Conservation (phyloP, 2,113 vertebrate genomes). For the Gymnocephalus cernua region DNA sequence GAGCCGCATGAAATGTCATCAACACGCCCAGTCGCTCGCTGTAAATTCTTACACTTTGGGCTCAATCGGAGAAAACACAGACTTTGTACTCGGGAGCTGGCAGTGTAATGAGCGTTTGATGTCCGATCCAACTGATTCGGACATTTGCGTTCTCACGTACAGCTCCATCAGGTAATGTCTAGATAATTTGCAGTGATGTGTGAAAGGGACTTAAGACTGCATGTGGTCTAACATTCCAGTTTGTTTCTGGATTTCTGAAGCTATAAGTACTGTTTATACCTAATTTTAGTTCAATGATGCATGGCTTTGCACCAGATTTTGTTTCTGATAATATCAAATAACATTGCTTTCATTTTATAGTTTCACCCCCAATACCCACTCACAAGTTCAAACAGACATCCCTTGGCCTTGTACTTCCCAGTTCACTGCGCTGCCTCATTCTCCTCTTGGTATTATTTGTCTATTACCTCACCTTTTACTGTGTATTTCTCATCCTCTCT, state of each 20-base stretch:
- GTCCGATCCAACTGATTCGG: no score
- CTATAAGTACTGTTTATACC: background rate
- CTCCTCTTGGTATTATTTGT: conserved; percentile 14
- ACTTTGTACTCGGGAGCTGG: no score
- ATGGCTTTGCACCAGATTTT: conserved; percentile 12
- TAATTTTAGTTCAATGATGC: background rate
- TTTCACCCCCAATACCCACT: background rate
- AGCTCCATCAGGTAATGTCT: no score
- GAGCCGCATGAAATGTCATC: no score
- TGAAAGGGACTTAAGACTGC: background rate
- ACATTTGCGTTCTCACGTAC: no score
- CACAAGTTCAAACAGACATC: conserved; percentile 28
- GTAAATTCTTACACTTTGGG: no score
- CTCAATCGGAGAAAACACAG: no score
- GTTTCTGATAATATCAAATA: conserved; percentile 12
- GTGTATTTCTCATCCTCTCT: conserved; percentile 18
- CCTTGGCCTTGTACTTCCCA: conserved; percentile 17
- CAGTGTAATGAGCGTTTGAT: no score
- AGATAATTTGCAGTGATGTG: no score
- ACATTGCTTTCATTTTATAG: background rate
- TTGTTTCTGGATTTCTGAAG: background rate
- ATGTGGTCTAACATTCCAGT: background rate
- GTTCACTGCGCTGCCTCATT: background rate
- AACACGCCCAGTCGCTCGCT: no score
- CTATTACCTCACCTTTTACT: conserved; percentile 11